These are phyloP conservation scores for Myotis myotis DNA, from an alignment of 2,797 vertebrate genomes.

Conservation along the genomic window DNA sequence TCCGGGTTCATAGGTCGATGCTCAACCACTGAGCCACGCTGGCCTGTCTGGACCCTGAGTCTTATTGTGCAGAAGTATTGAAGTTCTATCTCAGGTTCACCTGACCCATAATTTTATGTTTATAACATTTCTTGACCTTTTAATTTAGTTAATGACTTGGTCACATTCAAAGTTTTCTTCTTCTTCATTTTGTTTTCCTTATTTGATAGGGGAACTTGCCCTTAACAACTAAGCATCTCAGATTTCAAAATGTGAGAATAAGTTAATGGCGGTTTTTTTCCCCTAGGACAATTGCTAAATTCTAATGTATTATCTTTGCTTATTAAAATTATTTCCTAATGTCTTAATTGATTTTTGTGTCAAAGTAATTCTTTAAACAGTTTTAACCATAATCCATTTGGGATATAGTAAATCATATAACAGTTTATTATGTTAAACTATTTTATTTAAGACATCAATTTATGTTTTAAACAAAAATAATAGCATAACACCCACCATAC, in stretches of 20 bases:
- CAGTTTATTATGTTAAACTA: slow-evolving; percentile 15
- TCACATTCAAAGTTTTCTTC: not conserved
- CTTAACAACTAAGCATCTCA: slow-evolving; percentile 3
- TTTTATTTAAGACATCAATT: slow-evolving; percentile 29
- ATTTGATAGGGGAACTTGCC: not conserved
- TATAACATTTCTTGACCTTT: not conserved
- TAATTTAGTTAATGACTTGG: not conserved
- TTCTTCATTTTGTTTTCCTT: not conserved
- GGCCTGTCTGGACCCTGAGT: not conserved
- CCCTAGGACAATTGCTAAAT: not conserved
- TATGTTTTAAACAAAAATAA: slow-evolving; percentile 39
- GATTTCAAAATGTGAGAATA: slow-evolving; percentile 7
- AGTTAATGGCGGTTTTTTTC: not conserved
- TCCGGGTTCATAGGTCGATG: too few relatives aligned
- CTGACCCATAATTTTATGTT: not conserved
- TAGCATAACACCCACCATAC: not conserved
- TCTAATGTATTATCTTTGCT: slow-evolving; percentile 41
- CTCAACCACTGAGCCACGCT: too few relatives aligned
- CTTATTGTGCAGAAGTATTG: not conserved
- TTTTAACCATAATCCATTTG: slow-evolving; percentile 50
- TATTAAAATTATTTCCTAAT: slow-evolving; percentile 54
- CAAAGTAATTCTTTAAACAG: slow-evolving; percentile 50
- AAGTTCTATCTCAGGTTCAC: not conserved
- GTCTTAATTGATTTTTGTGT: slow-evolving; percentile 60
- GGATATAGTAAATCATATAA: slow-evolving; percentile 31